phyloP scores from a whole-genome alignment of 2,888 invertebrate species.

The Urechis unicinctus region DNA sequence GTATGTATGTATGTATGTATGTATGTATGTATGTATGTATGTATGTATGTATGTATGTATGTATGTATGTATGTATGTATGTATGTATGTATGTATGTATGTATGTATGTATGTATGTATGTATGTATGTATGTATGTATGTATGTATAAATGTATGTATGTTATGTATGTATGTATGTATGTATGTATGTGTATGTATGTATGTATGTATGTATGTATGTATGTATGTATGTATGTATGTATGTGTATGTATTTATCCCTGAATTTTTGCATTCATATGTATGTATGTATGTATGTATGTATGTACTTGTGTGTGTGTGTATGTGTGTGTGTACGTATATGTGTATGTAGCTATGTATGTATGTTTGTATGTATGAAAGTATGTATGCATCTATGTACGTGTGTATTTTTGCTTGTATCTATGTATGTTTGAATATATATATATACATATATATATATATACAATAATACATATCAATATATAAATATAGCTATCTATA shows the following conservation, averaged over 20 bases:
- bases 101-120: slow-evolving; percentile 5
- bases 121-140: slow-evolving; percentile 5
- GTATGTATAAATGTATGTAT: slow-evolving; percentile 3
- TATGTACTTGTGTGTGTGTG: not conserved
- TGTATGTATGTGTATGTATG: slow-evolving; percentile 1
- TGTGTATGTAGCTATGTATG: too few species aligned
- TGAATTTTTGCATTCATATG: too few species aligned
- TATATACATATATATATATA: too few species aligned
- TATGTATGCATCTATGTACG: too few species aligned
- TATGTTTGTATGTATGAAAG: too few species aligned
- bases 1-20: slow-evolving; percentile 7
- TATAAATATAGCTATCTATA: too few species aligned
- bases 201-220: slow-evolving; percentile 1
- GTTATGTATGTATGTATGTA: slow-evolving; percentile 1
- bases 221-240: slow-evolving; percentile 4
- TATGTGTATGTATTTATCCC: slow-evolving; percentile 3
- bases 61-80: slow-evolving; percentile 5
- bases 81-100: slow-evolving; percentile 5
- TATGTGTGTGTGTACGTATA: too few species aligned
- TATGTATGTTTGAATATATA: too few species aligned
- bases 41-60: slow-evolving; percentile 7
- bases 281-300: not conserved
- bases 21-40: slow-evolving; percentile 7
- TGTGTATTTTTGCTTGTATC: too few species aligned
- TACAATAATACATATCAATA: too few species aligned